Conservation (phyloP, 1,140 invertebrate species). For the Matsumurasca onukii region DNA sequence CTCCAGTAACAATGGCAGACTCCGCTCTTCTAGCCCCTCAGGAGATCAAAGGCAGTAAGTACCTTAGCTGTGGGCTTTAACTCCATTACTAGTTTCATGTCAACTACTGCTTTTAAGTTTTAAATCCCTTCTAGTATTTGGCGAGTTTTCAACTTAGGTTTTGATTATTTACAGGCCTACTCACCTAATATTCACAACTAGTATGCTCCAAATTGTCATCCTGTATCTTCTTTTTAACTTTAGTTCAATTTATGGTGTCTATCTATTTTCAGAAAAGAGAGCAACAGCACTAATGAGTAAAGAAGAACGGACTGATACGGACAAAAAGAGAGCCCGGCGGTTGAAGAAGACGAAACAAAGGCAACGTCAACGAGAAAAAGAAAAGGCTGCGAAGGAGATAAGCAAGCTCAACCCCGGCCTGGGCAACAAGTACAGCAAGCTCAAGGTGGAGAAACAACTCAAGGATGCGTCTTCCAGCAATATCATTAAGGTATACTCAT, state of each 20-base stretch:
- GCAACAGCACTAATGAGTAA: conserved; percentile 77
- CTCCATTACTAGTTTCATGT: not conserved
- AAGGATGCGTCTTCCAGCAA: conserved; percentile 54
- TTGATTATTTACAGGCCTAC: too few relatives aligned
- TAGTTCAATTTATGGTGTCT: too few relatives aligned
- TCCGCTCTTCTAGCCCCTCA: conserved; percentile 88
- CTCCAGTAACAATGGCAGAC: conserved; percentile 82
- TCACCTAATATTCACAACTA: too few relatives aligned
- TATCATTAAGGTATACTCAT: not conserved
- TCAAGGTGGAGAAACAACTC: conserved; percentile 54
- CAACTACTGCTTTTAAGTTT: too few relatives aligned
- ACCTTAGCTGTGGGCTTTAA: not conserved
- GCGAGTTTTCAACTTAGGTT: not conserved
- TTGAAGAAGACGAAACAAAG: conserved; percentile 81
- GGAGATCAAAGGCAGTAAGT: conserved; percentile 74
- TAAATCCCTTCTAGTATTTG: too few relatives aligned
- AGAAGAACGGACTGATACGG: conserved; percentile 78
- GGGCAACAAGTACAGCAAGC: conserved; percentile 59
- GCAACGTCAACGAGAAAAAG: conserved; percentile 56
- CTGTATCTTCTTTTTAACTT: too few relatives aligned
- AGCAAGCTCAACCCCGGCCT: conserved; percentile 49
- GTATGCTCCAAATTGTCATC: too few relatives aligned
- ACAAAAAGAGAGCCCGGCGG: conserved; percentile 86
- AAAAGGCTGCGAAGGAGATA: conserved; percentile 46
- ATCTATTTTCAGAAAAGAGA: conserved; percentile 60